Evolutionary conservation across 2,888 invertebrate genomes (phyloP), one percentile per base, ranked within the genome.

Genomic region (Doris montereyensis): DNA sequence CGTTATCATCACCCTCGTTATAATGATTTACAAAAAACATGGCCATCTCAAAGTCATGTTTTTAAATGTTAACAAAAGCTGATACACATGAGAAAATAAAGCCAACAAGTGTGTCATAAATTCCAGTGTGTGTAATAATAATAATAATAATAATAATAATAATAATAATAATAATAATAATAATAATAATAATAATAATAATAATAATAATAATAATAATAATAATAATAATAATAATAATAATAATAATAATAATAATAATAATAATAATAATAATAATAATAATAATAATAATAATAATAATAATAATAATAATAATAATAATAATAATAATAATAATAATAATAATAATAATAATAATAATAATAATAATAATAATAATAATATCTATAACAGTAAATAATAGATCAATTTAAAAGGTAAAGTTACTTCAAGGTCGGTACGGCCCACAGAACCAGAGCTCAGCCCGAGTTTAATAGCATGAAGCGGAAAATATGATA

Each of bases 191-290:
- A 41, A 41, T 41, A 32, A 2, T 8, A 32, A 2, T 8, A 30
- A 13, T 28, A 24, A 13, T 68, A 28, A 28, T 24, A 13, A 68
- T 24, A 62, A 62, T 62, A 62, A 62, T 62, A 62, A 62, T 62
- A 62, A 62, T 62, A 62, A 62, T 62, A 62, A 62, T 62, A 62
- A 62, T 62, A 62, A 62, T 62, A 62, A 62, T 62, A 62, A 62
- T 62, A 62, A 62, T 62, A 62, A 62, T 62, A 62, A 62, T 62
- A 62, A n/a, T 62, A 62, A 62, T 62, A 62, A 24, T 62, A 62
- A 24, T 62, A 62, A 24, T 62, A n/a, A 24, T 62, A 62, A 62
- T 62, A 62, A 24, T 62, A 62, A 24, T 62, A 62, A 24, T 62
- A 62, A 24, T 62, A 62, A 24, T 62, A 62, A 24, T 62, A 62